Evolutionary conservation across 2,797 vertebrate species (phyloP).

Genomic region (Euphonia xanthogaster): DNA sequence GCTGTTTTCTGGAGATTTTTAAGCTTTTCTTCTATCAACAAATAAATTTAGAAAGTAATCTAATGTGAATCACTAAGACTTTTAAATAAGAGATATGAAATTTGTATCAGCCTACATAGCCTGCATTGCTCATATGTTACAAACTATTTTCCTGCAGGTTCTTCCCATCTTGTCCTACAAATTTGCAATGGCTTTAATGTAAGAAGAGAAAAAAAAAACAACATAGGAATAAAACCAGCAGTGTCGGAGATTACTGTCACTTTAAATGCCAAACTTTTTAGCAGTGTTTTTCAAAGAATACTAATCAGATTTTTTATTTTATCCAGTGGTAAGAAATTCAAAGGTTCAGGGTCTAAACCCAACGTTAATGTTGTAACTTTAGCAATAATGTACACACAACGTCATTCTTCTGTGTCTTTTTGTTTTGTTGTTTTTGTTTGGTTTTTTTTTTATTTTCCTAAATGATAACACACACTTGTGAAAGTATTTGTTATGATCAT

Average conservation of each 20-base stretch:
- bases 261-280: not conserved
- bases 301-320: not conserved
- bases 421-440: not conserved
- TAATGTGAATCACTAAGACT: not conserved
- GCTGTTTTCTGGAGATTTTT: not conserved
- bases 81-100: not conserved
- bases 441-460: not conserved
- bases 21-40: not conserved
- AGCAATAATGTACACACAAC: not conserved
- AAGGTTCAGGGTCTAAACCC: not conserved
- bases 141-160: not conserved
- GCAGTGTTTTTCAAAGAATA: not conserved
- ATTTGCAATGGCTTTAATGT: not conserved
- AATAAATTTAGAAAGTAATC: not conserved
- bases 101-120: not conserved
- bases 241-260: not conserved
- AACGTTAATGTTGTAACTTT: not conserved
- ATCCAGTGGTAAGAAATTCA: not conserved
- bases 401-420: not conserved
- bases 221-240: accelerated
- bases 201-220: not conserved
- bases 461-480: not conserved
- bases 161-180: not conserved
- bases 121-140: not conserved
- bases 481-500: not conserved